Percentiles rank a stretch among this genome's conserved stretches.
Evolutionary conservation across 2,888 invertebrate species (phyloP).

Genomic region (Clunio marinus): DNA sequence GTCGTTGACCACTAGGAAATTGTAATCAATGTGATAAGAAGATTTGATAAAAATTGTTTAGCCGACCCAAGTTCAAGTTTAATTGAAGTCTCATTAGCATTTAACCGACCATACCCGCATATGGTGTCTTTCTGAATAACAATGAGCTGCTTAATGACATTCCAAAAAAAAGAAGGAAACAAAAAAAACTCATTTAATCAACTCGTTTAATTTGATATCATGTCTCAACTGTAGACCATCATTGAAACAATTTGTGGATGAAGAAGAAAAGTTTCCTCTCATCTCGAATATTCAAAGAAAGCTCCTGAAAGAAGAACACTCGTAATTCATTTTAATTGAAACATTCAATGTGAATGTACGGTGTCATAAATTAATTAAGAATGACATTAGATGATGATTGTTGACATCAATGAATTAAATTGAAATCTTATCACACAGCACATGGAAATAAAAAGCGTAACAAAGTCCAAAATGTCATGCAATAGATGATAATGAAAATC

Average conservation of each 20-base stretch:
- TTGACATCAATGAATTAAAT: not conserved
- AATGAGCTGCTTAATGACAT: not conserved
- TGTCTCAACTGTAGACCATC: not conserved
- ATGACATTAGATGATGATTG: not conserved
- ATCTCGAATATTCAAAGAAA: not conserved
- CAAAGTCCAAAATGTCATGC: not conserved
- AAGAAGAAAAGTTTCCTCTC: no score
- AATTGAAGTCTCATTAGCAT: slow-evolving; percentile 35
- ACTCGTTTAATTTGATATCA: no score
- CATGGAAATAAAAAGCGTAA: not conserved
- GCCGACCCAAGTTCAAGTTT: slow-evolving; percentile 35
- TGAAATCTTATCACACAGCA: no score
- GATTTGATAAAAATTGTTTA: not conserved
- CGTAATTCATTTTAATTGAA: not conserved
- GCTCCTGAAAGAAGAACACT: not conserved
- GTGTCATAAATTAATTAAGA: slow-evolving; percentile 28
- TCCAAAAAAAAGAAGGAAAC: no score
- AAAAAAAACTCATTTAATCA: slow-evolving; percentile 3
- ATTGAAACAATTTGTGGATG: not conserved
- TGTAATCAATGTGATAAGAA: not conserved
- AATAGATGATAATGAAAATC: not conserved
- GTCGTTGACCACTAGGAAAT: not conserved
- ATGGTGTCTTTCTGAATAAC: slow-evolving; percentile 1
- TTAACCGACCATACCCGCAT: slow-evolving; percentile 19
- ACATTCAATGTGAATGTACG: not conserved